Conservation (phyloP, 2,113 vertebrate genomes). For the Bos indicus region DNA sequence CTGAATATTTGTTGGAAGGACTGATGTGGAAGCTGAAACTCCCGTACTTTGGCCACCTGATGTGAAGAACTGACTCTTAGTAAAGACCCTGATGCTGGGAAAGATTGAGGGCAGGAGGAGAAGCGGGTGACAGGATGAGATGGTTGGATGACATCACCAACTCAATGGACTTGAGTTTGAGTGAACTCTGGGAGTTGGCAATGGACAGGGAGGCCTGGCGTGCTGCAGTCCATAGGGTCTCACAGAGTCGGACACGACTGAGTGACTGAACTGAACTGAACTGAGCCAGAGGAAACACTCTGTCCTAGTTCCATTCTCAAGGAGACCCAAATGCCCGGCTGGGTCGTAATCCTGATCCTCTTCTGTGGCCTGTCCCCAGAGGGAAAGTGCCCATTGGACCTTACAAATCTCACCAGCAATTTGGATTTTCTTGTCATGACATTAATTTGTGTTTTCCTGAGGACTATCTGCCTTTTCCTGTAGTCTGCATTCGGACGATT, state of each 20-base stretch:
- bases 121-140: neutral
- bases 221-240: neutral
- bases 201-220: neutral
- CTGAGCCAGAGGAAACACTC: neutral
- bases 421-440: neutral
- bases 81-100: neutral
- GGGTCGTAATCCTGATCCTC: too few species aligned
- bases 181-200: neutral
- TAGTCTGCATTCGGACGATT: neutral
- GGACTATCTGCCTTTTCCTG: neutral
- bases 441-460: conserved; percentile 38
- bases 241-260: neutral
- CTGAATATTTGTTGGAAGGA: neutral
- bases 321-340: neutral
- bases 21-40: neutral
- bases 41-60: neutral
- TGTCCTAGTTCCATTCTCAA: neutral
- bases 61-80: neutral
- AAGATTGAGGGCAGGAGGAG: neutral
- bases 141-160: neutral
- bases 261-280: neutral
- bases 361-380: neutral
- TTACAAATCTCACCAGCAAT: neutral
- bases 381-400: neutral
- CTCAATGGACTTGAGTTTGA: neutral